Evolutionary conservation across 2,797 vertebrate genomes (phyloP).

Genomic region (Pteronotus mesoamericanus): DNA sequence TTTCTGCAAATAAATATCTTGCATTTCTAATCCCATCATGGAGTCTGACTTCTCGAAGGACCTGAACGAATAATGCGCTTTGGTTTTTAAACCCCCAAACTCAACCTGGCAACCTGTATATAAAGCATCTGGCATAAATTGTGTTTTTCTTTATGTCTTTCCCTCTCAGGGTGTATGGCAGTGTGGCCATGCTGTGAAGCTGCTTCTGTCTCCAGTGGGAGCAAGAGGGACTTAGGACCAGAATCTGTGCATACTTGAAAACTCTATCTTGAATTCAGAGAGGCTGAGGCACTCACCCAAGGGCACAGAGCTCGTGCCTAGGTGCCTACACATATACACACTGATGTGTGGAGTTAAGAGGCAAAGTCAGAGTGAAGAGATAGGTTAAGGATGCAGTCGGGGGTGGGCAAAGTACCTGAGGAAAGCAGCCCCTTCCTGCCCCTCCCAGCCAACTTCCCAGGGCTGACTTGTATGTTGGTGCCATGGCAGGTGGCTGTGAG

Average conservation of each 20-base stretch:
- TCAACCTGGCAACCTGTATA: neutral
- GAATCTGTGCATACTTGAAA: neutral
- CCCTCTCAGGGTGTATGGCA: neutral
- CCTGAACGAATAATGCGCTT: neutral
- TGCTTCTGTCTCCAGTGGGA: neutral
- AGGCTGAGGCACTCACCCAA: neutral
- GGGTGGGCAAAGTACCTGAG: neutral
- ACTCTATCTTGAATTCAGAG: neutral
- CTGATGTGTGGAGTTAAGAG: neutral
- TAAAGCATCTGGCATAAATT: neutral
- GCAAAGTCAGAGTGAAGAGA: neutral
- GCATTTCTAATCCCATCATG: neutral
- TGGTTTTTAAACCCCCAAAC: neutral
- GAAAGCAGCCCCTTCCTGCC: conserved; percentile 48
- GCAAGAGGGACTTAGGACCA: neutral
- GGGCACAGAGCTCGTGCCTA: neutral
- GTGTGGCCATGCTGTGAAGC: neutral
- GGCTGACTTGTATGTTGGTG: conserved; percentile 4
- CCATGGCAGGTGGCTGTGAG: conserved; percentile 18
- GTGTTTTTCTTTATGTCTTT: neutral
- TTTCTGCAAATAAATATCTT: neutral
- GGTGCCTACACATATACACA: neutral
- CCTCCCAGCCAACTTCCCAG: conserved; percentile 36
- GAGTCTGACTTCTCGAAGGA: conserved; percentile 25
- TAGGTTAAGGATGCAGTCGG: neutral